Evolutionary conservation across 2,113 vertebrate species (phyloP).

Genomic region (Python bivittatus): DNA sequence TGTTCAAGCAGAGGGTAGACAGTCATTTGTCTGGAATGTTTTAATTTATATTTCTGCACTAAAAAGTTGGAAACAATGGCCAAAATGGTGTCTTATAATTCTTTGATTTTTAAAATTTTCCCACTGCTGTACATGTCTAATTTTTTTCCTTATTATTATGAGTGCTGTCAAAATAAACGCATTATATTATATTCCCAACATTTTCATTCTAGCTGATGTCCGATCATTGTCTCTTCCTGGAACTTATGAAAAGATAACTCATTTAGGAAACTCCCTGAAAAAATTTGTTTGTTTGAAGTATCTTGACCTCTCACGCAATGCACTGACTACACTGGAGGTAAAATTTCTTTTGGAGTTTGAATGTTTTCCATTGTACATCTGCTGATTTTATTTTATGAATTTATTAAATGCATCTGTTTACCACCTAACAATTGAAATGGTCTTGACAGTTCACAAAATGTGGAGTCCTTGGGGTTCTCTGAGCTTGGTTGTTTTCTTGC

Average conservation of each 20-base stretch:
- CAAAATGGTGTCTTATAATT: neutral
- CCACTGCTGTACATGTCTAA: neutral
- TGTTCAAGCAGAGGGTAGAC: too few relatives aligned
- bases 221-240: conserved; percentile 79
- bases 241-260: conserved; percentile 77
- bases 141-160: neutral
- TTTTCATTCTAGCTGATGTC: conserved; percentile 72
- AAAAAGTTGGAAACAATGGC: neutral
- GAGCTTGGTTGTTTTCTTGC: too few relatives aligned
- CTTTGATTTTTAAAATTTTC: neutral
- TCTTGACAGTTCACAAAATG: neutral
- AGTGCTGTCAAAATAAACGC: neutral
- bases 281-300: conserved; percentile 76
- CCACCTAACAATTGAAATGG: neutral
- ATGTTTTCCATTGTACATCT: neutral
- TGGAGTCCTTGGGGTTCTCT: too few relatives aligned
- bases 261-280: conserved; percentile 75
- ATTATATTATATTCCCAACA: neutral
- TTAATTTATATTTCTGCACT: too few relatives aligned
- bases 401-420: neutral
- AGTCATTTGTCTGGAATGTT: too few relatives aligned
- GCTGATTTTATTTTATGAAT: neutral
- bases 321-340: conserved; percentile 76
- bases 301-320: conserved; percentile 80
- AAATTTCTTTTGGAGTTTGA: conserved; percentile 26